Base-by-base conservation (phyloP, 2,113 vertebrate species). In the Rhinichthys klamathensis region DNA sequence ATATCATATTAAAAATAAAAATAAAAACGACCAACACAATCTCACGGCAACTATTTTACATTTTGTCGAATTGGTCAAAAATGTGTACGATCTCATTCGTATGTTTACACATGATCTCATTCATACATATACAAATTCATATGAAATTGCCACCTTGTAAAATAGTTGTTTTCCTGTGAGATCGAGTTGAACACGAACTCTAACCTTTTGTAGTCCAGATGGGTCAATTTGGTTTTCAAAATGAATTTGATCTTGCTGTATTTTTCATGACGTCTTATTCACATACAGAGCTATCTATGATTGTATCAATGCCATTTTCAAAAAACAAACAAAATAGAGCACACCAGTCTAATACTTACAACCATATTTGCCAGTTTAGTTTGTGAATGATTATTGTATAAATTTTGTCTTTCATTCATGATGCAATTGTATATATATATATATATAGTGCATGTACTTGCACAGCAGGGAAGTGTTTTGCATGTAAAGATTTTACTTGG, bases 401-500 rank as follows among this genome's bases (percentile, higher is more conserved):
- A 51, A 67, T 67, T 76, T 76, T 8, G 21, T 76, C 0, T 51
- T 76, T 76, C 49, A 54, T 54, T 32, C 30, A 54, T 7, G 21
- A 79, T 72, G 35, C 49, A 82, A 38, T 41, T 75, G 30, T 54
- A 41, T 63, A 72, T 80, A 72, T 44, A 94, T 38, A 61, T 60
- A 49, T 70, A 94, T 85, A 77, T 93, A 93, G 92, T 93, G 94
- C 95, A 95, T 95, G 95, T 87, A 91, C 88, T 89, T 90, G 92
- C 90, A 92, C 46, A 83, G 75, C 78, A 88, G 83, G 84, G 60
- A 88, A 76, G 49, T 84, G 74, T 85, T 80, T 93, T 90, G 97
- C 97, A 97, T 97, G 97, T 93, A 91, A 95, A 95, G 89, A 95
- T 96, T 96, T 95, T 95, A 94, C 93, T 93, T 89, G 79, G 73